Evolutionary conservation across 2,888 invertebrate genomes (phyloP), one percentile per base, ranked within the genome.

Genomic region (Caenorhabditis uteleia): DNA sequence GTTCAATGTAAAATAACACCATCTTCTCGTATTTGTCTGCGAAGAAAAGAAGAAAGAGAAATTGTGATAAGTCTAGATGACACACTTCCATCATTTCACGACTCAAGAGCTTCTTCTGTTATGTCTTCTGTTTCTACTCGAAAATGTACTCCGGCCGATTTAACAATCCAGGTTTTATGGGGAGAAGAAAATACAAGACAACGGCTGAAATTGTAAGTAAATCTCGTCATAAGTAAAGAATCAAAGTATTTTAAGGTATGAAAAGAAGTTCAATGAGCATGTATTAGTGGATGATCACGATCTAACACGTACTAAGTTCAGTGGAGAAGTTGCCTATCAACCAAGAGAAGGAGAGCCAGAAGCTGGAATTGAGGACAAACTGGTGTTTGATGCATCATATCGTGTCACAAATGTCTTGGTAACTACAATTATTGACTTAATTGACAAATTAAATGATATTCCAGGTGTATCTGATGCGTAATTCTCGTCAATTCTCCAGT

Each of bases 101-200:
- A 34, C 26, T 18, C 3, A 14, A 18, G 45, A 33, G 12, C 21
- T 3, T 20, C 31, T 14, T 45, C 45, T 7, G 29, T 20, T 3
- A 45, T 45, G 45, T 43, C 42, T 5, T 23, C 25, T 16, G 27
- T 43, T 26, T 45, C 45, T 3, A 33, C 21, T n/a, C 18, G 33
- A 45, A 45, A 18, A 33, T 10, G 2, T 21, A 31, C 21, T 3
- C 12, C 20, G 6, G 45, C 31, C 12, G 45, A 31, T 33, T n/a
- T 29, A 18, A 23, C 29, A 6, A 45, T 45, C 16, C 31, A 45
- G 33, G 33, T 45, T n/a, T 21, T 23, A 31, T 45, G 45, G 45
- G 45, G 45, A 20, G 45, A 45, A 45, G 45, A 45, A 33, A 23
- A 31, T 7, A 21, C 33, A 23, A 45, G 45, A 45, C 45, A 45